Evolutionary conservation across 2,113 vertebrate species (phyloP).

Genomic region (Crotophaga sulcirostris): DNA sequence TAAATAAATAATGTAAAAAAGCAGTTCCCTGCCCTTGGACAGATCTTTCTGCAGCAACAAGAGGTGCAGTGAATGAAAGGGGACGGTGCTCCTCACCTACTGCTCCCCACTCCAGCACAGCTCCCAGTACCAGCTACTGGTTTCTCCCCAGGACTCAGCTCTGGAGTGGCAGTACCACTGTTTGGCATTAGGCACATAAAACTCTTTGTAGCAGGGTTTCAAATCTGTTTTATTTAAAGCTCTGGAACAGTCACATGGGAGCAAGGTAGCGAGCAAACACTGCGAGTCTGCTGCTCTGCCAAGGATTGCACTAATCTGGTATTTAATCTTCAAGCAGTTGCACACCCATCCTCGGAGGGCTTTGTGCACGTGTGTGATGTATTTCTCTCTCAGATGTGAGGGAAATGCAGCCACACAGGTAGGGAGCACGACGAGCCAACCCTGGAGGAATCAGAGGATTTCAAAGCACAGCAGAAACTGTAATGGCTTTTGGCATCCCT

Average conservation of each 20-base stretch:
- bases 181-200: not conserved
- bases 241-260: not conserved
- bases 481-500: not conserved
- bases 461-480: not conserved
- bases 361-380: accelerated
- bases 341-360: not conserved
- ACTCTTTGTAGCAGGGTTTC: not conserved
- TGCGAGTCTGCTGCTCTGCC: not conserved
- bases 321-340: not conserved
- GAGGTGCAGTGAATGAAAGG: not conserved
- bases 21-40: not conserved
- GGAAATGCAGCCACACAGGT: not conserved
- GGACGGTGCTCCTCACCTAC: not conserved
- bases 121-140: not conserved
- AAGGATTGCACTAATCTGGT: not conserved
- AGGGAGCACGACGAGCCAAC: not conserved
- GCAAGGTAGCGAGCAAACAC: not conserved
- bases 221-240: conserved; percentile 41
- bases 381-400: not conserved
- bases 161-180: not conserved
- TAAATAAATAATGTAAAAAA: too few relatives aligned
- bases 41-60: not conserved
- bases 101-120: not conserved
- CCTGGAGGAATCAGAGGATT: not conserved
- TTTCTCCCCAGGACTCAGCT: not conserved